Evolutionary conservation across 2,797 vertebrate species (phyloP).

Genomic region (Sebastes matsubarae): DNA sequence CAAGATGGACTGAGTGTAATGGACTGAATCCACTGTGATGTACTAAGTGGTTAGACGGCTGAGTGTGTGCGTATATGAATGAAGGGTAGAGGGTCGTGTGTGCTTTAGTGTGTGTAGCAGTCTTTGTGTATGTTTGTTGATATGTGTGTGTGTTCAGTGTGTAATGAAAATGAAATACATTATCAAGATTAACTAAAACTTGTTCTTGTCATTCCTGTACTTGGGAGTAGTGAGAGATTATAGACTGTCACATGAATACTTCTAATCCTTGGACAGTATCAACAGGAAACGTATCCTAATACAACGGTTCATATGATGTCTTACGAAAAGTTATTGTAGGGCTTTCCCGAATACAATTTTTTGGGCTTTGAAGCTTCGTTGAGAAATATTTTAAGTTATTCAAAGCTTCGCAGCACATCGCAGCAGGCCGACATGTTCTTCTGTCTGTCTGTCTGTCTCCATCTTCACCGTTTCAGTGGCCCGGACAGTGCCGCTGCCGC

Average conservation of each 20-base stretch:
- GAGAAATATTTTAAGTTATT: no score
- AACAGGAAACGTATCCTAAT: not conserved
- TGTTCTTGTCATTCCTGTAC: not conserved
- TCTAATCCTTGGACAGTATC: not conserved
- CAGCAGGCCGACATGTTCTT: no score
- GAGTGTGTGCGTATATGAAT: not conserved
- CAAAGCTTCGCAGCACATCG: no score
- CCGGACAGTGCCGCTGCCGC: no score
- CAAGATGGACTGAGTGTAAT: constrained; percentile 34
- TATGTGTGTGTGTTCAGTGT: not conserved
- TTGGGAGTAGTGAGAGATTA: not conserved
- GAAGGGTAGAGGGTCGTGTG: not conserved
- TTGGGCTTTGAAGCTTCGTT: no score
- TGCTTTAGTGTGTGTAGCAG: not conserved
- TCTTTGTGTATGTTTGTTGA: not conserved
- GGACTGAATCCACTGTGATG: constrained; percentile 41
- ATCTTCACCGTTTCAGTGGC: no score
- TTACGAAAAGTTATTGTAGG: no score
- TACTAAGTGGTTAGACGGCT: constrained; percentile 35
- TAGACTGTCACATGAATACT: not conserved
- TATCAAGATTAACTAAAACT: not conserved
- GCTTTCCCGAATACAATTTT: no score
- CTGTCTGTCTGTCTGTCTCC: no score
- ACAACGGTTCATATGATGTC: no score
- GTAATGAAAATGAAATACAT: not conserved